These are phyloP conservation scores for Caenorhabditis sp. DNA, from an alignment of 2,888 invertebrate genomes.

Conservation along the genomic window DNA sequence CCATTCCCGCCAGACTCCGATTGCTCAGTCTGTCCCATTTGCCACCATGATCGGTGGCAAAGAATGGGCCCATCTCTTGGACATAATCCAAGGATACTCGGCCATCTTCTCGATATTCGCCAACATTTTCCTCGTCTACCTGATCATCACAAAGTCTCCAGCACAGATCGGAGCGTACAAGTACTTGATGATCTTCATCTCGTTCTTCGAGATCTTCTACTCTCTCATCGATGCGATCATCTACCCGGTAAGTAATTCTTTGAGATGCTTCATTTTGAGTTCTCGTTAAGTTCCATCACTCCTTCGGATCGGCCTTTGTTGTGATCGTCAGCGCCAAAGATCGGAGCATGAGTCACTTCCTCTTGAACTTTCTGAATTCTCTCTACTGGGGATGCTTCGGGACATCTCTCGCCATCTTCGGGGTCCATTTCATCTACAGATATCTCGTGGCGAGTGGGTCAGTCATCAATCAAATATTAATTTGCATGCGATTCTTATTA, in stretches of 20 bases:
- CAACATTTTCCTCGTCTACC: constrained; percentile 17
- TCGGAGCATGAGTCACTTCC: not conserved
- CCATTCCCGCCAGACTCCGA: not conserved
- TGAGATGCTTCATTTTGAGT: not conserved
- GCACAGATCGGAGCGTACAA: constrained; percentile 29
- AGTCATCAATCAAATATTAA: not conserved
- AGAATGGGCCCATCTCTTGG: constrained; percentile 1
- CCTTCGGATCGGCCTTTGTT: constrained; percentile 1
- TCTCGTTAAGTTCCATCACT: constrained; percentile 14
- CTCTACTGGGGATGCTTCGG: constrained; percentile 32
- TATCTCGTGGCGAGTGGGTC: constrained; percentile 8
- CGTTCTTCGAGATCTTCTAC: constrained; percentile 30
- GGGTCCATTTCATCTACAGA: constrained; percentile 30
- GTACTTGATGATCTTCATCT: constrained; percentile 29
- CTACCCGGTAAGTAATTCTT: not conserved
- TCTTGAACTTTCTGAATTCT: constrained; percentile 9
- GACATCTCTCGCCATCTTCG: constrained; percentile 23
- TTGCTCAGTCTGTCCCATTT: not conserved
- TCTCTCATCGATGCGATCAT: constrained; percentile 6
- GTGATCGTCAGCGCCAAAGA: constrained; percentile 7
- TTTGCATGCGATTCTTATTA: not conserved
- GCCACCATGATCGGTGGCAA: constrained; percentile 11
- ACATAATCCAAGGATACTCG: not conserved
- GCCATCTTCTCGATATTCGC: constrained; percentile 2
- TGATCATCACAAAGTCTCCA: constrained; percentile 22